Evolutionary conservation across 2,888 invertebrate genomes (phyloP).

Genomic region (Chouioia cunea): DNA sequence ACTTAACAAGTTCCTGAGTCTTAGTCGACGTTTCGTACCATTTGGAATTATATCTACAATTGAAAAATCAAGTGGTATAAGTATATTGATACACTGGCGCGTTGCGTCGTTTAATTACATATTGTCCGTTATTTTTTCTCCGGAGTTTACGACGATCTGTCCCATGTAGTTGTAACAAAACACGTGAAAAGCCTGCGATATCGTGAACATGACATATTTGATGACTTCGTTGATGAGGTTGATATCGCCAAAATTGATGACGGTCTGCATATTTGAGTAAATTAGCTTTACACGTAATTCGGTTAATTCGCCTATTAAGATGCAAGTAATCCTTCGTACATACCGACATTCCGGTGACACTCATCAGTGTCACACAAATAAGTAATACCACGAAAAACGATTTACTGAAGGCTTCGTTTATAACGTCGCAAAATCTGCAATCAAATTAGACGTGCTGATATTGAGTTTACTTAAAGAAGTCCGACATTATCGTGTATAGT

Average conservation of each 20-base stretch:
- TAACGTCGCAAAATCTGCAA: slow-evolving; percentile 30
- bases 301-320: too few species aligned
- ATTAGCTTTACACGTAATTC: too few species aligned
- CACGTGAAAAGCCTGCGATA: slow-evolving; percentile 25
- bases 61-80: neutral
- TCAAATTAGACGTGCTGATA: neutral
- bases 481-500: too few species aligned
- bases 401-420: slow-evolving; percentile 20
- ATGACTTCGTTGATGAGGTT: slow-evolving; percentile 15
- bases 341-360: slow-evolving; percentile 41
- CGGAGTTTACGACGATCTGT: slow-evolving; percentile 23
- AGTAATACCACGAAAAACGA: slow-evolving; percentile 12
- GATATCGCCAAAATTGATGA: slow-evolving; percentile 8
- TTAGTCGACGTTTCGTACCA: slow-evolving; percentile 33
- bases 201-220: slow-evolving; percentile 28
- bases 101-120: slow-evolving; percentile 17
- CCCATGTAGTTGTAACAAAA: slow-evolving; percentile 30
- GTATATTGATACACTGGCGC: neutral
- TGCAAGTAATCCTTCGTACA: neutral
- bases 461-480: neutral
- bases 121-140: neutral
- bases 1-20: slow-evolving; percentile 6
- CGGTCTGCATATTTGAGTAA: slow-evolving; percentile 12
- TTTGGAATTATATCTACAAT: slow-evolving; percentile 25
- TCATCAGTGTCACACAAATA: slow-evolving; percentile 20